Evolutionary conservation across 2,113 vertebrate genomes (phyloP).

Genomic region (Chaetorhynchus papuensis): DNA sequence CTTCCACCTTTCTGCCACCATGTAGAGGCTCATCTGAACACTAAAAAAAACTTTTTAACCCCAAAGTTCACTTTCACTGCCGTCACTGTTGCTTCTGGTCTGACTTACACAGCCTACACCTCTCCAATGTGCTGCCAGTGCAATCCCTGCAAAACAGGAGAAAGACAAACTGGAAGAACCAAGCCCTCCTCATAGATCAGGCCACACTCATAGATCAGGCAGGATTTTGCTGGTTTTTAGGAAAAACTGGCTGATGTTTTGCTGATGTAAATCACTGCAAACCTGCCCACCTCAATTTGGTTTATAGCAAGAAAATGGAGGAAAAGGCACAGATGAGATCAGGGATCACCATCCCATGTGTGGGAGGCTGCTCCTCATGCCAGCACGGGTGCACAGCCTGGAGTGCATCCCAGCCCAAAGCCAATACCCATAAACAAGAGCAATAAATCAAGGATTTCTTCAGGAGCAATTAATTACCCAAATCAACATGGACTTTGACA

Average conservation of each 20-base stretch:
- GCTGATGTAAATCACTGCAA: not conserved
- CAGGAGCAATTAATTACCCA: not conserved
- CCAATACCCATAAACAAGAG: not conserved
- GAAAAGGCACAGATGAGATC: not conserved
- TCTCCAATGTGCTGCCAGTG: not conserved
- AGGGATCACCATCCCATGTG: rapidly evolving
- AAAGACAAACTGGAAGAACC: not conserved
- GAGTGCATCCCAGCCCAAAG: not conserved
- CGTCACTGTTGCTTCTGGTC: not conserved
- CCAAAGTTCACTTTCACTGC: not conserved
- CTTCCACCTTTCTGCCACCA: not conserved
- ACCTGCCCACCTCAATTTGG: not conserved
- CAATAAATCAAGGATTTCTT: slow-evolving; percentile 12
- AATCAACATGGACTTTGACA: not conserved
- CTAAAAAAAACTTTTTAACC: not conserved
- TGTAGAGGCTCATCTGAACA: rapidly evolving
- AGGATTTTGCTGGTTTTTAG: not conserved
- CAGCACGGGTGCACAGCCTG: not conserved
- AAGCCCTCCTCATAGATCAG: not conserved
- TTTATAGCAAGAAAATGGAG: not conserved
- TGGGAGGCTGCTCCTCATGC: not conserved
- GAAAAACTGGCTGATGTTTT: not conserved
- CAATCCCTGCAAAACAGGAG: not conserved
- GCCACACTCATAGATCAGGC: not conserved
- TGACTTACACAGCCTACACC: not conserved